These are phyloP conservation scores for Euura lappo DNA, from an alignment of 1,140 invertebrate genomes.

Conservation along the genomic window DNA sequence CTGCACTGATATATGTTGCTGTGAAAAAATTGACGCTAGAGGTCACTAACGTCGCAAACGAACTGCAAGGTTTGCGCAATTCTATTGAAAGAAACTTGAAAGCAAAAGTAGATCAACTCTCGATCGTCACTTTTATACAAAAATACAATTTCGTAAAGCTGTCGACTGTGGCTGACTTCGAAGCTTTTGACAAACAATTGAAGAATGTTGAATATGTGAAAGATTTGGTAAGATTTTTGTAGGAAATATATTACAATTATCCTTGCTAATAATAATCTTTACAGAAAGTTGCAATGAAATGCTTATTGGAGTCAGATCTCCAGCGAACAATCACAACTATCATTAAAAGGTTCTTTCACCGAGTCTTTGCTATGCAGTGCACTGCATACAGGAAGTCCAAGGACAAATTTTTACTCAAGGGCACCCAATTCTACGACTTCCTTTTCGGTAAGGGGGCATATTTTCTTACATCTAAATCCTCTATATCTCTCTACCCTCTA, in stretches of 20 bases:
- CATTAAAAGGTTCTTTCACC: neutral
- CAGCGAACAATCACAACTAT: neutral
- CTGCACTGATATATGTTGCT: neutral
- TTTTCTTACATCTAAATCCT: neutral
- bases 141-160: conserved; percentile 1
- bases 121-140: neutral
- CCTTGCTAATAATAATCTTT: neutral
- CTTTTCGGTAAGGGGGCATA: neutral
- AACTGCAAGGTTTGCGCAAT: neutral
- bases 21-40: neutral
- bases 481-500: neutral
- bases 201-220: neutral
- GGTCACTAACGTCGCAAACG: neutral
- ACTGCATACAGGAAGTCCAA: neutral
- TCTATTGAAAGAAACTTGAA: conserved; percentile 3
- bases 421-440: neutral
- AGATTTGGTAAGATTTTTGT: neutral
- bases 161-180: neutral
- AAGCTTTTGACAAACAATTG: neutral
- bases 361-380: neutral
- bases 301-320: neutral
- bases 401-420: neutral
- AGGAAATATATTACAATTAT: neutral
- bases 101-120: neutral
- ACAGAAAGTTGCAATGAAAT: conserved; percentile 1